These are phyloP conservation scores for Atlantisia rogersi DNA, from an alignment of 2,113 vertebrate species.

Conservation along the genomic window DNA sequence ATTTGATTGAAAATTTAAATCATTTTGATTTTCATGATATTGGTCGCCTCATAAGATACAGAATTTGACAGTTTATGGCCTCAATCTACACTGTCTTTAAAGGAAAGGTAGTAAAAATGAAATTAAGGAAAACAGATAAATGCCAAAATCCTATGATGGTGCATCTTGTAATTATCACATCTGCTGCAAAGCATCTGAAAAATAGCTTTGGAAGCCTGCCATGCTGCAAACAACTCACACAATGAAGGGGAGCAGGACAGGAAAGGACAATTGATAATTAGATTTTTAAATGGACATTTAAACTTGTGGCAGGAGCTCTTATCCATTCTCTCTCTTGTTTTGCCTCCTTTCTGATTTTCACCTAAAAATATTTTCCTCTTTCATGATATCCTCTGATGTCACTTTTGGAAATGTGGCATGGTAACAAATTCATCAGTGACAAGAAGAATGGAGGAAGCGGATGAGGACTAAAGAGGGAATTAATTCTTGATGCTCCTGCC, in stretches of 20 bases:
- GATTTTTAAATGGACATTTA: constrained; percentile 3
- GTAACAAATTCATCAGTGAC: neutral
- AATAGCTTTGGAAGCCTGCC: constrained; percentile 63
- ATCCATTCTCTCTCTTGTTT: neutral
- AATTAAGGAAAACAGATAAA: constrained; percentile 69
- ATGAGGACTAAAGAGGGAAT: neutral
- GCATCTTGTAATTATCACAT: constrained; percentile 70
- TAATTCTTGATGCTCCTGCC: neutral
- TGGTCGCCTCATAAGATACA: constrained; percentile 3
- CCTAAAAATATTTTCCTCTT: neutral
- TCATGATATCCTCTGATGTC: neutral
- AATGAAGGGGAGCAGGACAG: neutral
- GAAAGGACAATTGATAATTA: constrained; percentile 11
- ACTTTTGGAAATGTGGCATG: neutral
- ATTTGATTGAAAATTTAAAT: constrained; percentile 71
- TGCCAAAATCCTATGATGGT: constrained; percentile 33
- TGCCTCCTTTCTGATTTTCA: neutral
- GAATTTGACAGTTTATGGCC: constrained; percentile 59
- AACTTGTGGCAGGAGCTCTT: neutral
- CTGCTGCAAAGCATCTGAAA: constrained; percentile 59
- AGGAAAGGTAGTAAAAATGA: constrained; percentile 71
- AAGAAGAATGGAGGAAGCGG: neutral
- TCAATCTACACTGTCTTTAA: constrained; percentile 60
- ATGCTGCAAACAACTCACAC: neutral
- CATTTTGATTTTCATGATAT: constrained; percentile 56